Evolutionary conservation across 1,140 invertebrate genomes (phyloP).

Genomic region (Ceratitis capitata): DNA sequence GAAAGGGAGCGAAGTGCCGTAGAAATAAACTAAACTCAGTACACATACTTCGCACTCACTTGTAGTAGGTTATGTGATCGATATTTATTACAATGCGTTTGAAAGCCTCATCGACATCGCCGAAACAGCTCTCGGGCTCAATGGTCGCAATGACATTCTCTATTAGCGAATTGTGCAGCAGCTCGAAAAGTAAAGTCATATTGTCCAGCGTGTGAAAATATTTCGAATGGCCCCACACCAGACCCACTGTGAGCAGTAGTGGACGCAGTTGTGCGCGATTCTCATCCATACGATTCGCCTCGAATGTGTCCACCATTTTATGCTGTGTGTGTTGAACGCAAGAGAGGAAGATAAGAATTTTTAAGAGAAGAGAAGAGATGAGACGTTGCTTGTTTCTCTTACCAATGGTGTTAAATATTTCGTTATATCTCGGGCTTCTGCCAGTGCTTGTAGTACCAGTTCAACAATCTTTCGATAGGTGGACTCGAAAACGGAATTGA

Average conservation of each 20-base stretch:
- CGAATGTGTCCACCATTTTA: constrained; percentile 75
- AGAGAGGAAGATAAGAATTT: too few species aligned
- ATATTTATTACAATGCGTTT: constrained; percentile 64
- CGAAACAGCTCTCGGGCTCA: constrained; percentile 72
- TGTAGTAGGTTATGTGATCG: constrained; percentile 64
- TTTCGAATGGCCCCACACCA: constrained; percentile 85
- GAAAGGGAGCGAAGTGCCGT: constrained; percentile 41
- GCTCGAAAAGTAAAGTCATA: constrained; percentile 75
- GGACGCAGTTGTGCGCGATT: constrained; percentile 71
- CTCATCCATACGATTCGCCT: constrained; percentile 76
- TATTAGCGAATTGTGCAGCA: constrained; percentile 79
- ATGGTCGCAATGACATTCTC: constrained; percentile 66
- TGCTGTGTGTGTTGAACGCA: constrained; percentile 43
- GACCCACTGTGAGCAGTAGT: constrained; percentile 78
- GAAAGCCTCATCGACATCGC: constrained; percentile 71
- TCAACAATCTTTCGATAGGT: constrained; percentile 76
- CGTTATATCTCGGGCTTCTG: constrained; percentile 75
- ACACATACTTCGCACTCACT: constrained; percentile 54
- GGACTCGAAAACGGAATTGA: constrained; percentile 77
- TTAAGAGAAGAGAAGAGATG: too few species aligned
- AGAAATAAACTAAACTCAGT: too few species aligned
- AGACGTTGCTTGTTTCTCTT: constrained; percentile 41
- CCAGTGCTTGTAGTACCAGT: constrained; percentile 71
- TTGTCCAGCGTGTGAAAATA: constrained; percentile 82
- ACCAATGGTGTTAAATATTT: constrained; percentile 73